phyloP scores from a whole-genome alignment of 2,888 invertebrate genomes.

The Callyntrura sp. region DNA sequence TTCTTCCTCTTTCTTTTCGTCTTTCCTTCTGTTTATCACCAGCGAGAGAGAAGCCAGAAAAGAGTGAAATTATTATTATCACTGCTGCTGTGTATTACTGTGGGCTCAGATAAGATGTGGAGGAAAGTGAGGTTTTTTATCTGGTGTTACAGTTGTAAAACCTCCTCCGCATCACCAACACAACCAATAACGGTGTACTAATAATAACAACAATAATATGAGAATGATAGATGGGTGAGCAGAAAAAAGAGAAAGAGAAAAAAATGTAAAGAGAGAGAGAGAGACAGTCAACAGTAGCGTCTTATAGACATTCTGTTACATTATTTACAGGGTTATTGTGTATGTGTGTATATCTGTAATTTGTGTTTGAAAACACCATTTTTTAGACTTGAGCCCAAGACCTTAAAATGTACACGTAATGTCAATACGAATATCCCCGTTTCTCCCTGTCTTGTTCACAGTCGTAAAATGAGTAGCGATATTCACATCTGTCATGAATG shows the following conservation, averaged over 20 bases:
- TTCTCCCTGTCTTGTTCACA: not conserved
- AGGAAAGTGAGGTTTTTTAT: slow-evolving; percentile 20
- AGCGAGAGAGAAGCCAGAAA: slow-evolving; percentile 3
- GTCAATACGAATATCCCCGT: not conserved
- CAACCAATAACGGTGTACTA: slow-evolving; percentile 68
- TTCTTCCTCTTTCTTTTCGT: slow-evolving; percentile 42
- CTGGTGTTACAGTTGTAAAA: slow-evolving; percentile 52
- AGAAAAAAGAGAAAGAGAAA: slow-evolving; percentile 11
- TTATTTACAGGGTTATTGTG: not conserved
- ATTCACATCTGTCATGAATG: slow-evolving; percentile 49
- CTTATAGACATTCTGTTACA: not conserved
- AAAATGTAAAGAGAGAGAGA: not conserved
- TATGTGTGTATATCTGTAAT: not conserved
- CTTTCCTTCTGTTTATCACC: slow-evolving; percentile 40
- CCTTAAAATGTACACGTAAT: not conserved
- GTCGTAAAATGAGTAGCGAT: not conserved
- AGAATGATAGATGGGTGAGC: slow-evolving; percentile 69
- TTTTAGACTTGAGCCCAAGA: not conserved
- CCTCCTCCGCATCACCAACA: slow-evolving; percentile 56
- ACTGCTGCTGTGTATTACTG: not conserved
- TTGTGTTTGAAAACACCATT: not conserved
- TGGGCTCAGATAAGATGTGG: slow-evolving; percentile 38
- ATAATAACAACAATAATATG: slow-evolving; percentile 75
- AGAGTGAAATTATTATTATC: slow-evolving; percentile 44
- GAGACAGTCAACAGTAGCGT: slow-evolving; percentile 17